These are phyloP conservation scores for Enteromius viviparus DNA, from an alignment of 2,797 vertebrate genomes.

Conservation along the genomic window DNA sequence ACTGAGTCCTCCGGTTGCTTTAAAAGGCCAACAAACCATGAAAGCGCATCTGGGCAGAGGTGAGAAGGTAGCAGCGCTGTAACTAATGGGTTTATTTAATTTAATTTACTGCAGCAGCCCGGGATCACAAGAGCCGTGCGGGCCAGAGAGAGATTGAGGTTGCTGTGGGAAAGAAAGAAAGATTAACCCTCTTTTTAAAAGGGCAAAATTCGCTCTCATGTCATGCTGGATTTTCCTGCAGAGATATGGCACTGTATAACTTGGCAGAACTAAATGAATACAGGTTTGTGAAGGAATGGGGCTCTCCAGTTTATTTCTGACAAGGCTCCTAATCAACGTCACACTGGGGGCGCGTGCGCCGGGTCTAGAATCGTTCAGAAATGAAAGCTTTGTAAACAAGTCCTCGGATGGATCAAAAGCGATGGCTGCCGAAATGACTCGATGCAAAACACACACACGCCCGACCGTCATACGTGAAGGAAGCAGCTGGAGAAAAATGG, in stretches of 20 bases:
- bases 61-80: conserved; percentile 76
- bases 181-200: conserved; percentile 72
- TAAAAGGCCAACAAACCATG: conserved; percentile 74
- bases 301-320: conserved; percentile 71
- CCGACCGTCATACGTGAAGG: background rate
- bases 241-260: conserved; percentile 71
- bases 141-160: conserved; percentile 74
- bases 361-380: conserved; percentile 70
- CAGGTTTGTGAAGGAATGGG: conserved; percentile 72
- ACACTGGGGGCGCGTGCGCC: conserved; percentile 63
- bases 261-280: conserved; percentile 79
- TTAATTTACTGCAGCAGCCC: conserved; percentile 74
- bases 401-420: conserved; percentile 65
- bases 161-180: conserved; percentile 74
- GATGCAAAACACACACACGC: conserved; percentile 52
- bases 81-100: conserved; percentile 83
- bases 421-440: conserved; percentile 56
- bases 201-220: conserved; percentile 72
- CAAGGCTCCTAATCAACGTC: conserved; percentile 75
- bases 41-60: conserved; percentile 76
- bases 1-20: conserved; percentile 68
- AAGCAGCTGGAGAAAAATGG: conserved; percentile 14
- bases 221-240: conserved; percentile 73
- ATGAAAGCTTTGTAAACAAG: conserved; percentile 78
- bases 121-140: conserved; percentile 70